phyloP scores from a whole-genome alignment of 2,797 vertebrate genomes.

The Hipposideros larvatus region DNA sequence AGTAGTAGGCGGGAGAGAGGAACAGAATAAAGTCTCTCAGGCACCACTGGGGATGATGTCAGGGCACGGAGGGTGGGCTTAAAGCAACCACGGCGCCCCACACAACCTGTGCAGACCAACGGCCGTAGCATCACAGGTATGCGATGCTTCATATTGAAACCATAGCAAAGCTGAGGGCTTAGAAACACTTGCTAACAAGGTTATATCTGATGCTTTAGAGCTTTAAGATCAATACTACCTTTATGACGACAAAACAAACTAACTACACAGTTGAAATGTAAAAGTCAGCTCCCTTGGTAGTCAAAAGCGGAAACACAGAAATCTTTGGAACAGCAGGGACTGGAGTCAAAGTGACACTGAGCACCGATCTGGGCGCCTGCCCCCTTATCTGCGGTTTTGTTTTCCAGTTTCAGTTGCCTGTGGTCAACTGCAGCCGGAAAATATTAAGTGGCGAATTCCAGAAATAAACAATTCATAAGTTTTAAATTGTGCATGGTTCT shows the following conservation, averaged over 20 bases:
- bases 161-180: accelerated
- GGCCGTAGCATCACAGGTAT: background rate
- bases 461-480: background rate
- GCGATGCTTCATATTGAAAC: no score
- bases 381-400: accelerated
- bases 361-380: background rate
- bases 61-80: accelerated
- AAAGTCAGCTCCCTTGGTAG: background rate
- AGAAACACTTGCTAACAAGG: background rate
- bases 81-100: no score
- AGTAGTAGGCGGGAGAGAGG: background rate
- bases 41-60: background rate
- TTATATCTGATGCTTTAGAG: background rate
- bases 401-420: background rate
- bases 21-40: background rate
- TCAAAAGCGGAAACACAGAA: background rate
- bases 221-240: background rate
- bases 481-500: no score
- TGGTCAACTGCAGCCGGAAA: background rate
- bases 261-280: background rate
- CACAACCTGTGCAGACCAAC: background rate
- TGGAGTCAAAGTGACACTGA: background rate
- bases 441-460: background rate
- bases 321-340: background rate
- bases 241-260: background rate